These are phyloP conservation scores for Philotrypesis tridentata DNA, from an alignment of 1,140 invertebrate species.

Conservation along the genomic window DNA sequence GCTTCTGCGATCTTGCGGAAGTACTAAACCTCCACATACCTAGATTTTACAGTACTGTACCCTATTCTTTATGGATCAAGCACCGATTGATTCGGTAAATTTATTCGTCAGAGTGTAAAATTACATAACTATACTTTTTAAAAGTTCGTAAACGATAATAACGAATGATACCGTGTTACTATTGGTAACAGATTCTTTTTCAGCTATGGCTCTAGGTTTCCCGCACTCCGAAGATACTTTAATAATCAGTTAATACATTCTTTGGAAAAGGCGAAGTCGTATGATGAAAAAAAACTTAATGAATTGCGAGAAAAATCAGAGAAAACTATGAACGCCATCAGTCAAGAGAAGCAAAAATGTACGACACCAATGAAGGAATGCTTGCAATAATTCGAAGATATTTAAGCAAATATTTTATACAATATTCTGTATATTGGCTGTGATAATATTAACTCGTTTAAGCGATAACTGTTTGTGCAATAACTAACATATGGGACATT, in stretches of 20 bases:
- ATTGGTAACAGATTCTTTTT: conserved; percentile 35
- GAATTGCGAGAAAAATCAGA: conserved; percentile 42
- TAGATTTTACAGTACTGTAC: conserved; percentile 58
- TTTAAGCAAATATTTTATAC: too few relatives aligned
- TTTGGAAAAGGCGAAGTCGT: conserved; percentile 48
- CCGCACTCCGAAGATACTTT: conserved; percentile 40
- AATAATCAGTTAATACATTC: conserved; percentile 49
- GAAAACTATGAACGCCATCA: too few relatives aligned
- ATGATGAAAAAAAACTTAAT: conserved; percentile 30
- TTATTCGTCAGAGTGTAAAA: background rate
- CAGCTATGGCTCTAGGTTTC: conserved; percentile 41
- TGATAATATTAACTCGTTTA: too few relatives aligned
- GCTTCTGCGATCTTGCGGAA: conserved; percentile 61
- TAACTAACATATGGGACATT: too few relatives aligned
- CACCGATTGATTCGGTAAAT: conserved; percentile 51
- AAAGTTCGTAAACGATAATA: background rate
- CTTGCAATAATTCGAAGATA: too few relatives aligned
- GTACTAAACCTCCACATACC: conserved; percentile 62
- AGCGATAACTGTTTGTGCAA: too few relatives aligned
- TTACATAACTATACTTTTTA: background rate
- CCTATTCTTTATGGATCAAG: conserved; percentile 54
- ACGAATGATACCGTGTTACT: background rate
- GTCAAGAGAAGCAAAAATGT: too few relatives aligned
- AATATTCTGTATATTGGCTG: too few relatives aligned
- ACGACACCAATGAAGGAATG: too few relatives aligned